Percentiles rank a stretch among this genome's conserved stretches.
phyloP scores from a whole-genome alignment of 2,797 vertebrate genomes.

The Stomatorhinus walkeri region DNA sequence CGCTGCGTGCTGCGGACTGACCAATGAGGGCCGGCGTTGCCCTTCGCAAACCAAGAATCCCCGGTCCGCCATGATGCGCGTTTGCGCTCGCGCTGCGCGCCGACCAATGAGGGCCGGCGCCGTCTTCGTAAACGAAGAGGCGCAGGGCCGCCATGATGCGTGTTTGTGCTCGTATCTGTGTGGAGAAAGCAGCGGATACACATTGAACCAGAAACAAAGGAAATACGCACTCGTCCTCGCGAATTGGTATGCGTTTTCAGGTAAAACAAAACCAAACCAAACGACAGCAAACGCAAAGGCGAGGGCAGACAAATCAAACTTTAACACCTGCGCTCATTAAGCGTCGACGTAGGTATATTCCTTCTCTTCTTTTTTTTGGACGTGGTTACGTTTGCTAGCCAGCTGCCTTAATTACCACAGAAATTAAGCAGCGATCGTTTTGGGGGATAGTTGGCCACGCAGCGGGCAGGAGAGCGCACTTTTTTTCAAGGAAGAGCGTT shows the following conservation, averaged over 20 bases:
- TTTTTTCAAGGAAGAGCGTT: background rate
- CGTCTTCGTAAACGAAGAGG: slow-evolving; percentile 37
- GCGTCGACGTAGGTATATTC: background rate
- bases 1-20: background rate
- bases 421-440: background rate
- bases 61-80: slow-evolving; percentile 10
- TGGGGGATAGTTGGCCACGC: background rate
- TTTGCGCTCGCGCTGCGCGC: slow-evolving; percentile 9
- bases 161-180: slow-evolving; percentile 67
- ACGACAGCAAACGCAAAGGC: background rate
- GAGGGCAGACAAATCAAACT: background rate
- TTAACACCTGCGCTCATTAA: background rate
- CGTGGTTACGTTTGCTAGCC: slow-evolving; percentile 13
- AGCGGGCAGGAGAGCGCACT: background rate
- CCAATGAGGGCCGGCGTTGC: background rate
- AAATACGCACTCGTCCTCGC: slow-evolving; percentile 23
- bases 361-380: background rate
- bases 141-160: slow-evolving; percentile 64
- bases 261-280: slow-evolving; percentile 22
- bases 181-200: slow-evolving; percentile 39
- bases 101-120: slow-evolving; percentile 26
- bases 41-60: background rate
- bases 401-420: background rate
- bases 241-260: slow-evolving; percentile 32
- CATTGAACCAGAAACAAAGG: slow-evolving; percentile 30